Conservation (phyloP, 2,113 vertebrate genomes). For the Amblyornis subalaris region DNA sequence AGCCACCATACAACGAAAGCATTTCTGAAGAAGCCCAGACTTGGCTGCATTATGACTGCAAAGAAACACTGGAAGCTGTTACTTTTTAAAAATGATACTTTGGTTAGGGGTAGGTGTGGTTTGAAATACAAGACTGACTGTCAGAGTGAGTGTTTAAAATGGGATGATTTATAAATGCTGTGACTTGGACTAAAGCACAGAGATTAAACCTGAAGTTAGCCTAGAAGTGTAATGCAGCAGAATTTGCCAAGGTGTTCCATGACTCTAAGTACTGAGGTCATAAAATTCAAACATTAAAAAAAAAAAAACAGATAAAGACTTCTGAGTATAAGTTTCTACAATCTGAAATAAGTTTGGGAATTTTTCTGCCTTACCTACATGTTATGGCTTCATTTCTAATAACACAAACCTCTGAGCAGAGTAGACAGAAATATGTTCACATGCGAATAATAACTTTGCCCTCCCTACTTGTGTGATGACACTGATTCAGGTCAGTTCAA, state of each 20-base stretch:
- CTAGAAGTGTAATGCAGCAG: background rate
- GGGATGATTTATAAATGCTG: background rate
- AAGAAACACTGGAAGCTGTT: background rate
- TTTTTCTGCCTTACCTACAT: background rate
- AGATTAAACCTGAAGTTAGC: background rate
- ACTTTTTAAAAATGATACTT: background rate
- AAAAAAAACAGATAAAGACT: background rate
- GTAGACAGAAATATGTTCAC: background rate
- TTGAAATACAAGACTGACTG: background rate
- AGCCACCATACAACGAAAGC: background rate
- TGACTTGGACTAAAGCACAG: background rate
- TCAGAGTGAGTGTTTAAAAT: background rate
- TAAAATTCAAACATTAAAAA: background rate
- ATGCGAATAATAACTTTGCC: background rate
- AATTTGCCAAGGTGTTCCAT: background rate
- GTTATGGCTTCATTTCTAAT: background rate
- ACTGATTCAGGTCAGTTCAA: background rate
- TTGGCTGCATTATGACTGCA: background rate
- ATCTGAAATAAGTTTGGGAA: background rate
- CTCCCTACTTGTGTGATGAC: background rate
- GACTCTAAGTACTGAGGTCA: background rate
- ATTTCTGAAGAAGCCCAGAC: background rate
- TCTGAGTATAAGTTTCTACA: background rate
- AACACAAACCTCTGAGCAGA: background rate
- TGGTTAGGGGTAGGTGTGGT: background rate